Base-by-base conservation (phyloP, 2,888 invertebrate species). In the Xylocampa areola region DNA sequence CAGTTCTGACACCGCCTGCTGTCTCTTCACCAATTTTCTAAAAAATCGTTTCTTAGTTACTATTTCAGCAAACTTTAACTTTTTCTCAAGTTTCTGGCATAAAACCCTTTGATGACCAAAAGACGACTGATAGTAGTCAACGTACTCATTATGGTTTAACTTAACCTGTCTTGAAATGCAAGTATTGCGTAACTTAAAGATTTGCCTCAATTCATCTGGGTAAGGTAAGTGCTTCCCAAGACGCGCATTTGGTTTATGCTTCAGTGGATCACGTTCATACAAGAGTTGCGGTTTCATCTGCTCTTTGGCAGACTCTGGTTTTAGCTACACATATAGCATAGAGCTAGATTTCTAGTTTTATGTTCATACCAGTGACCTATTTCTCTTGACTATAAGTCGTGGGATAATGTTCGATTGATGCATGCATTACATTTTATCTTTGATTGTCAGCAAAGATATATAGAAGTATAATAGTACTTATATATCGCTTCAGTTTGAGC, bases 321-420 rank as follows among this genome's bases (percentile, higher is more conserved):
- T 64, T 49, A 47, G 41, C 40, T 37, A 37, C 14, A 52, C 27
- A 21, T 14, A 48, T 48, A 44, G 23, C 7, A 17, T 33, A 29
- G 25, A 30, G 35, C 59, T 48, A 7, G 13, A 4, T 59, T 65
- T 65, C 65, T 52, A 65, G 48, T 48, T 43, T 39, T 65, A 5
- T 14, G 23, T 7, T 33, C 21, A 27, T 23, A 19, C 47, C 11
- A 48, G 30, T 70, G 35, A 55, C 37, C 33, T 27, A 53, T 53
- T 63, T 57, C 48, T 39, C 50, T 57, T 57, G 45, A 16, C 50
- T 45, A 55, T 29, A 33, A 40, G 25, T 40, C 67, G 63, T 71
- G 61, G 59, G 54, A 71, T 64, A 52, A 23, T 59, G 35, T 60
- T 51, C 54, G 49, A 68, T 64, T 71, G 63, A 60, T 52, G 45